Evolutionary conservation across 1,140 invertebrate species (phyloP).

Genomic region (Trichogramma pretiosum): DNA sequence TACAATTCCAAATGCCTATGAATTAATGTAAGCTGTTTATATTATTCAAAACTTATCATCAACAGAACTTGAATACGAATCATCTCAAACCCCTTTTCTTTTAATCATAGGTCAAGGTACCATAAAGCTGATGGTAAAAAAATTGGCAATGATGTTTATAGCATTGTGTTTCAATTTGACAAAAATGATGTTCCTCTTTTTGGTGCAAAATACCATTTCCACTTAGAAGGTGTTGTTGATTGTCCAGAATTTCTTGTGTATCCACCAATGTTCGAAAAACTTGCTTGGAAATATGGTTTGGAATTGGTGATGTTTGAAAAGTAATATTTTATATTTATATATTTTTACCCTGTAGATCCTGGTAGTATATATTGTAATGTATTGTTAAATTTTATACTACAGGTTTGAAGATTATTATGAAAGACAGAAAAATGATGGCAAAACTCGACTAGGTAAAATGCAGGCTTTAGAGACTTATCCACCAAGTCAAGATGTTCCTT

Average conservation of each 20-base stretch:
- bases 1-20: slow-evolving; percentile 87
- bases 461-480: slow-evolving; percentile 56
- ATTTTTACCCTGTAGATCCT: slow-evolving; percentile 23
- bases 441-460: slow-evolving; percentile 54
- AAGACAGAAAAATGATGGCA: slow-evolving; percentile 45
- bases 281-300: slow-evolving; percentile 75
- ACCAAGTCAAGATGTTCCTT: slow-evolving; percentile 44
- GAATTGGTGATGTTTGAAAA: slow-evolving; percentile 47
- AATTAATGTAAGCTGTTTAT: slow-evolving; percentile 67
- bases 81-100: slow-evolving; percentile 7
- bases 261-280: slow-evolving; percentile 74
- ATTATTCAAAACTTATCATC: slow-evolving; percentile 13
- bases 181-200: slow-evolving; percentile 73
- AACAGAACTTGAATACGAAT: not conserved
- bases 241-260: slow-evolving; percentile 98
- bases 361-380: too few relatives aligned
- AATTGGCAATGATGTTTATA: slow-evolving; percentile 85
- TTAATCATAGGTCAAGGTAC: slow-evolving; percentile 46
- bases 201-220: slow-evolving; percentile 94
- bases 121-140: slow-evolving; percentile 50
- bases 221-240: slow-evolving; percentile 90
- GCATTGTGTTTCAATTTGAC: slow-evolving; percentile 69
- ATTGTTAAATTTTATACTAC: too few relatives aligned
- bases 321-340: slow-evolving; percentile 45
- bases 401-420: slow-evolving; percentile 82